Conservation (phyloP, 2,797 vertebrate species). For the Argya squamiceps region DNA sequence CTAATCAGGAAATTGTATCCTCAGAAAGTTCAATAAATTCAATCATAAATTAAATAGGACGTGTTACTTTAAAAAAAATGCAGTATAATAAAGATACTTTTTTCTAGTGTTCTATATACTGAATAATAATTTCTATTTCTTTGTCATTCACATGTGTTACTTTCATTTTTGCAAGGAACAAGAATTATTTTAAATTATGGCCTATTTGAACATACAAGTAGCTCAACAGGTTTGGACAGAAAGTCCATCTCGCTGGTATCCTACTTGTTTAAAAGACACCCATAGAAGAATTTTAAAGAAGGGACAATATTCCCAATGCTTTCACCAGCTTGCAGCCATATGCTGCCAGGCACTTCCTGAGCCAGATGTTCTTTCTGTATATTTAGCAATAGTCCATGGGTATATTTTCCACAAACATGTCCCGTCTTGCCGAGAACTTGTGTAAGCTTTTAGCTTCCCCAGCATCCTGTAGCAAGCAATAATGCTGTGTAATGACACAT, state of each 20-base stretch:
- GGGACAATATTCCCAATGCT: rapidly evolving
- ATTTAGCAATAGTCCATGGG: background rate
- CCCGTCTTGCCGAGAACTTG: background rate
- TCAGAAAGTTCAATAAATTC: background rate
- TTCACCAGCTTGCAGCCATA: background rate
- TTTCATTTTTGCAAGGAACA: background rate
- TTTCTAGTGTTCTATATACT: background rate
- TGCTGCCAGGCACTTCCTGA: background rate
- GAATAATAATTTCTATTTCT: background rate
- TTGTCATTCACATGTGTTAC: background rate
- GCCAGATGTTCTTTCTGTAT: background rate
- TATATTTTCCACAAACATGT: background rate
- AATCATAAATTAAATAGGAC: background rate
- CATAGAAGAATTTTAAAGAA: background rate
- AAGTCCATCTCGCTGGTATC: background rate
- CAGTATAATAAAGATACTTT: background rate
- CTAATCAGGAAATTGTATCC: background rate
- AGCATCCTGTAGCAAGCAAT: background rate
- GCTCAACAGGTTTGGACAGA: background rate
- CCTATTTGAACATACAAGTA: background rate
- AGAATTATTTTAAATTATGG: background rate
- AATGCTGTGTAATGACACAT: rapidly evolving
- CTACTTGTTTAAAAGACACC: background rate
- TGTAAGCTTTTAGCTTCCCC: background rate
- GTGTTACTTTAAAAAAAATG: background rate